A percentile compares a stretch with the other conserved stretches of the same genome.
phyloP scores from a whole-genome alignment of 2,888 invertebrate genomes.

The Apocheima hispidaria region DNA sequence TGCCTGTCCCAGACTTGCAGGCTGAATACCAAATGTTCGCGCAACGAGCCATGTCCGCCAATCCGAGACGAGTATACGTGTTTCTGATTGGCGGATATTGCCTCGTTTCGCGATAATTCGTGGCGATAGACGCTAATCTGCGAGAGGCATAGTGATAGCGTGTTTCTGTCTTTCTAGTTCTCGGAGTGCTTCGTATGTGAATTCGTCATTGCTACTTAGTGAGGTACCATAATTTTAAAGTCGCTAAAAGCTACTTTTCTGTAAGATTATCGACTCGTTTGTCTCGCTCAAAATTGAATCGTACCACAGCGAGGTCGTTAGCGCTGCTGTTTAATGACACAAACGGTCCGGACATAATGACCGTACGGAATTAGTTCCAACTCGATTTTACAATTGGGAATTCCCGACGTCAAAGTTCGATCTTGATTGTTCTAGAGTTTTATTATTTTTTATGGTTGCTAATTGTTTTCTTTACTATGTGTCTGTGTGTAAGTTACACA shows the following conservation, averaged over 20 bases:
- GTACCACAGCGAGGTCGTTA: conserved; percentile 54
- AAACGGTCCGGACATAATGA: conserved; percentile 51
- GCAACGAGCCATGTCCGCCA: too few relatives aligned
- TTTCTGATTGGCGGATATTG: too few relatives aligned
- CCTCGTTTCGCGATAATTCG: too few relatives aligned
- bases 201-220: not conserved
- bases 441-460: not conserved
- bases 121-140: too few relatives aligned
- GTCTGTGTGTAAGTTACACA: too few relatives aligned
- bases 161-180: not conserved
- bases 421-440: conserved; percentile 1
- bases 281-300: conserved; percentile 46
- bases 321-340: conserved; percentile 52
- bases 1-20: too few relatives aligned
- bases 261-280: conserved; percentile 1
- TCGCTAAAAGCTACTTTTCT: not conserved
- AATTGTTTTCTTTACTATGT: too few relatives aligned
- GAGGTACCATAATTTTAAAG: too few relatives aligned
- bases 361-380: conserved; percentile 40
- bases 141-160: too few relatives aligned
- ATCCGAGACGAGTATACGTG: too few relatives aligned
- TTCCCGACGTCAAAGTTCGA: conserved; percentile 13
- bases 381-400: conserved; percentile 22
- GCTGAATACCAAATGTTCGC: too few relatives aligned
- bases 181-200: not conserved